A percentile compares a stretch with the other conserved stretches of the same genome.
phyloP scores from a whole-genome alignment of 2,113 vertebrate genomes.

The Thymallus thymallus region DNA sequence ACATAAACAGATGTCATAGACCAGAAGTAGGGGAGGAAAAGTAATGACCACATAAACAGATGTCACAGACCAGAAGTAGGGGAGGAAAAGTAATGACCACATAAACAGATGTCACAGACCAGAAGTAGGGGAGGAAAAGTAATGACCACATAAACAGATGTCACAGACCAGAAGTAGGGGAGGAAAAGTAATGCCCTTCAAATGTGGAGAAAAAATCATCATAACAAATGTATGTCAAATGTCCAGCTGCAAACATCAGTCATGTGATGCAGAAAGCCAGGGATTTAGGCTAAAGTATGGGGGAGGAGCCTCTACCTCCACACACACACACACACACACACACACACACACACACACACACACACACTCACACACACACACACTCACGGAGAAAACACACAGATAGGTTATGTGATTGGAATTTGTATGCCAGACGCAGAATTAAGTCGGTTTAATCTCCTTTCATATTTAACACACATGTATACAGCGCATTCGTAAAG shows the following conservation, averaged over 20 bases:
- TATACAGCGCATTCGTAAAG: too few species aligned
- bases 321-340: conserved; percentile 1
- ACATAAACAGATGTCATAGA: too few species aligned
- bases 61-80: too few species aligned
- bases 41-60: too few species aligned
- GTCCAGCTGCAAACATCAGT: conserved; percentile 57
- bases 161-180: too few species aligned
- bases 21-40: too few species aligned
- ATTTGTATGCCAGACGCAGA: conserved; percentile 87
- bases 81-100: too few species aligned
- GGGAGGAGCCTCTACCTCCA: conserved; percentile 47
- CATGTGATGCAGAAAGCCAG: conserved; percentile 69
- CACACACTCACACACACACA: conserved; percentile 19
- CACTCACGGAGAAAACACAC: conserved; percentile 66
- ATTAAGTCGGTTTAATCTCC: conserved; percentile 91
- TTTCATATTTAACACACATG: conserved; percentile 78
- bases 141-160: too few species aligned
- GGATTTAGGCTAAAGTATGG: conserved; percentile 80
- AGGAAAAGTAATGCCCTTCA: conserved; percentile 58
- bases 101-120: too few species aligned
- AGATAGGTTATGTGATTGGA: conserved; percentile 80
- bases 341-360: not conserved
- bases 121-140: too few species aligned
- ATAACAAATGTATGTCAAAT: conserved; percentile 58
- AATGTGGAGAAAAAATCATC: conserved; percentile 60